Evolutionary conservation across 2,113 vertebrate genomes (phyloP), one percentile per base, ranked within the genome.

Genomic region (Machaerirhynchus nigripectus): DNA sequence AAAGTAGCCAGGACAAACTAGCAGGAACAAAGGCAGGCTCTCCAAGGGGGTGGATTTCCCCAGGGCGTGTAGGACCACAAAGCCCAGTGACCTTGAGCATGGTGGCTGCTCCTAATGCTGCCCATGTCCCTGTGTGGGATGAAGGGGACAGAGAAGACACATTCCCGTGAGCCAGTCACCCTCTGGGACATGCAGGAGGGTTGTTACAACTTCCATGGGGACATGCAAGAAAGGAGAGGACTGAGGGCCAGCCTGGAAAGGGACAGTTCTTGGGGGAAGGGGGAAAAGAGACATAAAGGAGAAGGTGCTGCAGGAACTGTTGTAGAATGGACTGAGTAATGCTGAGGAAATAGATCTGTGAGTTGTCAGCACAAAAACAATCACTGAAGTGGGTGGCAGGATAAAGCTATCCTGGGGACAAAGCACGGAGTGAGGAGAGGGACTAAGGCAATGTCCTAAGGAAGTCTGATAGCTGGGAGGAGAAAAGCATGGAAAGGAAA

Each of bases 401-500:
- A 93, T 71, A 57, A 76, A 84, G 61, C 42, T 68, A 11, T 56
- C 63, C 57, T 37, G 50, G 40, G 47, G 57, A 79, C 57, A 89
- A 49, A 68, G n/a, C 1, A 10, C 56, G 49, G 39, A 57, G 37
- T 4, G 9, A 69, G 39, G 53, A 84, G 47, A 67, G 47, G 24
- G 33, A 84, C 35, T 59, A 26, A 46, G 63, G n/a, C 7, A 31
- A 22, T 64, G 56, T 79, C 73, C 71, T 84, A 59, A 71, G 81
- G 69, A 91, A 85, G 40, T 55, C 55, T 83, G 68, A 24, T 24
- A 80, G 63, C 0, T 47, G 30, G 42, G 57, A 90, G 35, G 57
- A 89, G 87, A 85, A 94, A 83, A 87, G 30, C 8, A 0, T 18
- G 39, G 30, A 40, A 67, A 92, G 83, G 87, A 85, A 94, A 83